phyloP scores from a whole-genome alignment of 1,140 invertebrate genomes.

The Bicyclus anynana region DNA sequence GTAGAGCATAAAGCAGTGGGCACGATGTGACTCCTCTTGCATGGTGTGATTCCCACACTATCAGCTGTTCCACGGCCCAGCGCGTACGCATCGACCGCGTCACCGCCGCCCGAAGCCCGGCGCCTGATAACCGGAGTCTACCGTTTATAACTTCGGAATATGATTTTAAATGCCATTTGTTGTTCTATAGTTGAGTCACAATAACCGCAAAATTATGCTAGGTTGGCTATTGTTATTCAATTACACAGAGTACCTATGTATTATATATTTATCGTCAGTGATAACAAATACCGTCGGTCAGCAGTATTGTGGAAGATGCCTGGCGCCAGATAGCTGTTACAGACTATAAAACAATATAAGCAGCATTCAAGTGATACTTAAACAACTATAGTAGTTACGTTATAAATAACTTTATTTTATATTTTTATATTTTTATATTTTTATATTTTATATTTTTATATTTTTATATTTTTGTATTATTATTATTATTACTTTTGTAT shows the following conservation, averaged over 20 bases:
- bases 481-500: too few species aligned
- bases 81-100: conserved; percentile 34
- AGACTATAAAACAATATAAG: not conserved
- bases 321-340: not conserved
- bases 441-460: too few species aligned
- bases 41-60: conserved; percentile 58
- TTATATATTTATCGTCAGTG: not conserved
- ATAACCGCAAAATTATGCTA: not conserved
- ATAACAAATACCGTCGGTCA: not conserved
- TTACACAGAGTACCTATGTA: too few species aligned
- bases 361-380: too few species aligned
- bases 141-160: not conserved
- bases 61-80: conserved; percentile 63
- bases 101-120: not conserved
- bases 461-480: too few species aligned
- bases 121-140: not conserved
- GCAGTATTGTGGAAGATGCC: not conserved
- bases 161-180: not conserved
- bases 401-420: too few species aligned
- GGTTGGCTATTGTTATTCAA: not conserved
- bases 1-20: conserved; percentile 28
- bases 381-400: too few species aligned
- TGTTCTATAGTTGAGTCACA: not conserved
- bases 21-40: conserved; percentile 19
- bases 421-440: too few species aligned